Evolutionary conservation across 2,113 vertebrate species (phyloP).

Genomic region (Ammodytes dubius): DNA sequence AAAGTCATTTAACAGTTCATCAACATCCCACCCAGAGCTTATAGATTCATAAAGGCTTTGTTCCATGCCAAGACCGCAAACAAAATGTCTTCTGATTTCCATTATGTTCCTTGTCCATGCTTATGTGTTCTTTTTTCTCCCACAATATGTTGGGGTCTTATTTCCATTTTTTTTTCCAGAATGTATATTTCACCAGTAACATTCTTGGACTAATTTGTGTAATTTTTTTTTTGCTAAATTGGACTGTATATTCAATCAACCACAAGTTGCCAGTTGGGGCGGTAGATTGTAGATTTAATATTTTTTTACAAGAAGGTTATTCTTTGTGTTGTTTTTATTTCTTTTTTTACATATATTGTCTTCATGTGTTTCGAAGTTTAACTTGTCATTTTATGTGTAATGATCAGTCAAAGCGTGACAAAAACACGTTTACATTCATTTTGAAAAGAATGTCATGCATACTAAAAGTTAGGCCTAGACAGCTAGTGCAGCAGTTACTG

Average conservation of each 20-base stretch:
- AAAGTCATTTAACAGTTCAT: constrained; percentile 42
- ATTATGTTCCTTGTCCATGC: background rate
- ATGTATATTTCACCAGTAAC: too few species aligned
- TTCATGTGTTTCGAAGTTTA: background rate
- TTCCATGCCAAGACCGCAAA: background rate
- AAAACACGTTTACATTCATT: background rate
- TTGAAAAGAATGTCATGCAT: background rate
- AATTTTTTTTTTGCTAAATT: background rate
- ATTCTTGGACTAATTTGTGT: background rate
- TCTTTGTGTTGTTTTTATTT: too few species aligned
- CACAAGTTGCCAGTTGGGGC: background rate
- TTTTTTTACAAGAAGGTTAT: background rate
- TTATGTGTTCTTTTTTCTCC: background rate
- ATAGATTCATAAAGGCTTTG: background rate
- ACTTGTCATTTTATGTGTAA: background rate
- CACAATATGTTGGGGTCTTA: background rate
- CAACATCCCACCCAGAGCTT: constrained; percentile 54
- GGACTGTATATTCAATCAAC: background rate
- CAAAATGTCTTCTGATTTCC: background rate
- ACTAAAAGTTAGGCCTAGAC: background rate
- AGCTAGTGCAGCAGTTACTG: background rate
- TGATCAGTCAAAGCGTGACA: background rate
- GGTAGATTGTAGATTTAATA: background rate
- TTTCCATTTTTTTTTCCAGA: background rate
- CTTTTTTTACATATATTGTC: background rate